Evolutionary conservation across 1,140 invertebrate species (phyloP).

Genomic region (Drosophila ogumai): DNA sequence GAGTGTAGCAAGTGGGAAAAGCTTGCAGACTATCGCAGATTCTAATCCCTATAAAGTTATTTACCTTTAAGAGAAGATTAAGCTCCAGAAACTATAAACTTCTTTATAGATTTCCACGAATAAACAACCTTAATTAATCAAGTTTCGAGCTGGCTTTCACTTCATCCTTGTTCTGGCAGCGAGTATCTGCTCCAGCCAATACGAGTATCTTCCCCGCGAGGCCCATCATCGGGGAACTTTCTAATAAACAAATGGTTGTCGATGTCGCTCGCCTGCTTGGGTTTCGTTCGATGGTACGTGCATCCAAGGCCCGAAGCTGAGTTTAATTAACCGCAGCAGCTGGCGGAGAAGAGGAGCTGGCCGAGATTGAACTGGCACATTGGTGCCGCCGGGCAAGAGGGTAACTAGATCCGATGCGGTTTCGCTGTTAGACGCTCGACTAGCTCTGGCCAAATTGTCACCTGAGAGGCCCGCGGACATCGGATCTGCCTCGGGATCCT

Average conservation of each 20-base stretch:
- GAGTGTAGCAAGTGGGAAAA: constrained; percentile 7
- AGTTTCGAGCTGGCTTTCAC: constrained; percentile 19
- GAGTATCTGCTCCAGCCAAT: neutral
- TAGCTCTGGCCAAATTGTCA: constrained; percentile 65
- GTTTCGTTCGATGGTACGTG: constrained; percentile 39
- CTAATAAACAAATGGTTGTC: constrained; percentile 58
- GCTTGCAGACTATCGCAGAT: constrained; percentile 5
- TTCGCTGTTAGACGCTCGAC: constrained; percentile 48
- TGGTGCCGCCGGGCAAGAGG: constrained; percentile 25
- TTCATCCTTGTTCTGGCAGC: constrained; percentile 26
- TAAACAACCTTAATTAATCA: neutral
- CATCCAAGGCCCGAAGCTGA: constrained; percentile 12
- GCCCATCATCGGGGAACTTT: constrained; percentile 47
- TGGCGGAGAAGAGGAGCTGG: constrained; percentile 19
- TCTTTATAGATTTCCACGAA: neutral
- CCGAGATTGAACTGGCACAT: constrained; percentile 46
- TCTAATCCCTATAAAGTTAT: constrained; percentile 7
- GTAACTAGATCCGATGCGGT: constrained; percentile 66
- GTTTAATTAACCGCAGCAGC: constrained; percentile 69
- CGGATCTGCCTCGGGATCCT: constrained; percentile 30
- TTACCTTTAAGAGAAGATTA: neutral
- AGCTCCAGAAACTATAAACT: neutral
- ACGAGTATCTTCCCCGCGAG: constrained; percentile 3
- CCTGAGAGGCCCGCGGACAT: constrained; percentile 56
- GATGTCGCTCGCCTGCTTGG: constrained; percentile 43